Percentiles rank a stretch among this genome's conserved stretches.
phyloP scores from a whole-genome alignment of 2,888 invertebrate genomes.

The Plebejus melissa region DNA sequence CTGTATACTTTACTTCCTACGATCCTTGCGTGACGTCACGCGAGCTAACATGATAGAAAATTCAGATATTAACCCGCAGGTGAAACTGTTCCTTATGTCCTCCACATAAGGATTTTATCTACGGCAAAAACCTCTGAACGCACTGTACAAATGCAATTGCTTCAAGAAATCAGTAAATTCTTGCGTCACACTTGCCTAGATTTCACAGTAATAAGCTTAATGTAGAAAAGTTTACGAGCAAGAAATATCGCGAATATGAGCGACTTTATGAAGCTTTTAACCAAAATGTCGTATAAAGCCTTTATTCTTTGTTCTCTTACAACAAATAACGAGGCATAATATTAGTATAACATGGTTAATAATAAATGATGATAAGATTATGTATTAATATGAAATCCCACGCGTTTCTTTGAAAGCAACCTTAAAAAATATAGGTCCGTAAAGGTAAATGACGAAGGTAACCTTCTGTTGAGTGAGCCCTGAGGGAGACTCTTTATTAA shows the following conservation, averaged over 20 bases:
- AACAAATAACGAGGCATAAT: background rate
- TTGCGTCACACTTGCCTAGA: background rate
- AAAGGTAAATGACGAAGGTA: slow-evolving; percentile 9
- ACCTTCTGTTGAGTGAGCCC: background rate
- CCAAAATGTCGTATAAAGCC: background rate
- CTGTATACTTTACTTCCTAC: background rate
- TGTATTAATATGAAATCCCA: background rate
- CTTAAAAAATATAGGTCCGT: background rate
- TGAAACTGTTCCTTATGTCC: background rate
- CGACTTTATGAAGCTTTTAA: background rate
- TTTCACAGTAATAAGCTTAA: background rate
- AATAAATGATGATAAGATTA: background rate
- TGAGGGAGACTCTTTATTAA: slow-evolving; percentile 1
- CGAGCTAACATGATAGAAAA: background rate
- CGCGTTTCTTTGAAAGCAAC: background rate
- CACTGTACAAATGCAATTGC: background rate
- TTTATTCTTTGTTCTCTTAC: background rate
- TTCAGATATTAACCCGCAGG: background rate
- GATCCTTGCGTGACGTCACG: background rate
- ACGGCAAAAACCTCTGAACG: background rate
- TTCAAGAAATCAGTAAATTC: background rate
- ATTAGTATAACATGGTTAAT: too few species aligned
- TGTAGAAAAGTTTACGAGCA: background rate
- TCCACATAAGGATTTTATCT: background rate
- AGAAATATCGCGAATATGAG: background rate